A percentile compares a stretch with the other conserved stretches of the same genome.
These are phyloP conservation scores for Gonocerus acuteangulatus DNA, from an alignment of 2,888 invertebrate genomes.

Conservation along the genomic window DNA sequence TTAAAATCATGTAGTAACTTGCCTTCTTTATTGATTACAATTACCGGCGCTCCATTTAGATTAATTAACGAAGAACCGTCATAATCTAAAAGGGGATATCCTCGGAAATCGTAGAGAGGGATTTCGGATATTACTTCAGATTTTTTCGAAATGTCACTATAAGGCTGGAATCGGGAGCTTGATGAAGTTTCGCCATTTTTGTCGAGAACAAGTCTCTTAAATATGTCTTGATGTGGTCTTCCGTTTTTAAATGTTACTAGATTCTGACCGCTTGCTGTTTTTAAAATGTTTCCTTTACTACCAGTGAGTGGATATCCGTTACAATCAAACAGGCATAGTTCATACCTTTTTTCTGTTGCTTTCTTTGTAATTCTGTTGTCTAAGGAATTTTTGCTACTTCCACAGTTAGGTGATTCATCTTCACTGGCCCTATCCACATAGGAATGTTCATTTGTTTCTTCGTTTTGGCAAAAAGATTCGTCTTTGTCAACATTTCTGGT, in stretches of 20 bases:
- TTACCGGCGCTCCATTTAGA: constrained; percentile 10
- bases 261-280: constrained; percentile 13
- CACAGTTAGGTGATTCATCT: too few relatives aligned
- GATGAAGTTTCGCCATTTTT: constrained; percentile 10
- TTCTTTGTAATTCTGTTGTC: not conserved
- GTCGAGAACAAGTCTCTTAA: constrained; percentile 29
- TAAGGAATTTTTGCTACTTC: too few relatives aligned
- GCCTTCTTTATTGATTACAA: constrained; percentile 9
- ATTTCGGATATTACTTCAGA: not conserved
- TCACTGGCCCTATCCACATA: too few relatives aligned
- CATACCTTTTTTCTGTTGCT: constrained; percentile 2
- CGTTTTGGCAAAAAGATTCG: too few relatives aligned
- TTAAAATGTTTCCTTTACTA: constrained; percentile 20
- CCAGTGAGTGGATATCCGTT: constrained; percentile 26
- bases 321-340: constrained; percentile 19
- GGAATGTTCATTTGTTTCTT: too few relatives aligned
- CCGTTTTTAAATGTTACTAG: constrained; percentile 23
- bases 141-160: not conserved
- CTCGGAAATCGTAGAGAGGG: constrained; percentile 12
- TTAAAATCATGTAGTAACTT: constrained; percentile 19
- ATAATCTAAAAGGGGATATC: constrained; percentile 20
- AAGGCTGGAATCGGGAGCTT: constrained; percentile 18
- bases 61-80: constrained; percentile 22
- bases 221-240: constrained; percentile 26
- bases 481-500: too few relatives aligned